Base-by-base conservation (phyloP, 1,140 invertebrate genomes). In the Danaus melanippus region DNA sequence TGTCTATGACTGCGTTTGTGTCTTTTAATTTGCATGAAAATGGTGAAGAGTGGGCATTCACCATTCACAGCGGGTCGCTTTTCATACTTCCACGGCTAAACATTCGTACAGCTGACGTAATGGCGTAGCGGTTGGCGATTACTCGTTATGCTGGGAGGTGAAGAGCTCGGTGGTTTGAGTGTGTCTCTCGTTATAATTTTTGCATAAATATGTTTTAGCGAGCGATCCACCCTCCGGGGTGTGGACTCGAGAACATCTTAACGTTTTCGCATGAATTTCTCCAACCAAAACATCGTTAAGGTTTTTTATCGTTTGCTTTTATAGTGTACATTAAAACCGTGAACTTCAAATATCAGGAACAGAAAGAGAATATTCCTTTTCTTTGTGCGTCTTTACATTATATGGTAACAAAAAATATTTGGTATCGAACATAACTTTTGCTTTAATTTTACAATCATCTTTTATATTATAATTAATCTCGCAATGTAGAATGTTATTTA, bases 11-110 rank as follows among this genome's bases (percentile, higher is more conserved):
- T 70, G 59, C 71, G 71, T 81, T 81, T 79, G 76, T 79, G 75
- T 83, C 80, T 86, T 86, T 86, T 86, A 86, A 86, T 86, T 86
- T 86, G 76, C 78, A 83, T 81, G 69, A 86, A 86, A 84, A 82
- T 83, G 77, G 72, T 79, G 74, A 71, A 67, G 73, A 76, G 78
- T 72, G 65, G 71, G 78, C 76, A 76, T 79, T 72, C 78, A 65
- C 58, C 58, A 71, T 76, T 71, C 66, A 72, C 60, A 39, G 61
- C 62, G 58, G 69, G 66, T 59, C 67, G 66, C 67, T 70, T 79
- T 81, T 78, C 73, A 80, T 69, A 51, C 47, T 58, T 71, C 66
- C 63, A 64, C 52, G 60, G 64, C 62, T 71, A 71, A 76, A 70
- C 62, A 70, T 74, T 74, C 66, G 70, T 67, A 56, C 50, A 54